Conservation (phyloP, 2,888 invertebrate genomes). For the Aradus depressus region DNA sequence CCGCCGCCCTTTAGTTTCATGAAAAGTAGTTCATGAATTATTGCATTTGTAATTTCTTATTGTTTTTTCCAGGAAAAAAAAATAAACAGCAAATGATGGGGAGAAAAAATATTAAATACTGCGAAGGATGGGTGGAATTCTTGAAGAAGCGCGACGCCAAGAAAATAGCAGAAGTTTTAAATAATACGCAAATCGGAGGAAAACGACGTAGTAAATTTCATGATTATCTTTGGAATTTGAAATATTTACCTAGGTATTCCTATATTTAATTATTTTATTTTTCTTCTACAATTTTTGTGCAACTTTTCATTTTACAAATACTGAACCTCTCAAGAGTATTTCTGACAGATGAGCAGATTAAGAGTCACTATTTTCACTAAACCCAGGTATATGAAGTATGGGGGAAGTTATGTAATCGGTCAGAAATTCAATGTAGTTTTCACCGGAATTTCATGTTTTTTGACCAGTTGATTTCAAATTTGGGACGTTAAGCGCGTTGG, state of each 20-base stretch:
- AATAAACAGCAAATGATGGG: slow-evolving; percentile 39
- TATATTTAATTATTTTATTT: not conserved
- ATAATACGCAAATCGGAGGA: slow-evolving; percentile 75
- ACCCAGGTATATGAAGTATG: no score
- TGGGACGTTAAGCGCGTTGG: no score
- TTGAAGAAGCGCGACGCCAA: slow-evolving; percentile 79
- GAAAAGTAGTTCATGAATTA: not conserved
- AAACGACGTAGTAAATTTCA: slow-evolving; percentile 77
- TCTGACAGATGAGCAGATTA: not conserved
- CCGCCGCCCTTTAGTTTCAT: no score
- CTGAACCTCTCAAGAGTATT: not conserved
- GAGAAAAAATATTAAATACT: slow-evolving; percentile 49
- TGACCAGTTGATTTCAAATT: no score
- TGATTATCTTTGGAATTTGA: slow-evolving; percentile 90
- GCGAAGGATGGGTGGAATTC: slow-evolving; percentile 95
- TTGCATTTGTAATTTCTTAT: not conserved
- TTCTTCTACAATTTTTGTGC: no score
- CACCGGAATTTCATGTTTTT: no score
- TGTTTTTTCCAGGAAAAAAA: slow-evolving; percentile 6
- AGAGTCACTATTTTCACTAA: not conserved
- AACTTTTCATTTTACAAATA: not conserved
- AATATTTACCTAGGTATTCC: slow-evolving; percentile 67
- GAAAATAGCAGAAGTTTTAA: slow-evolving; percentile 67
- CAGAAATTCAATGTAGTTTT: no score
- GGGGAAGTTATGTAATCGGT: no score